phyloP scores from a whole-genome alignment of 2,113 vertebrate genomes.

The Clupea harengus region DNA sequence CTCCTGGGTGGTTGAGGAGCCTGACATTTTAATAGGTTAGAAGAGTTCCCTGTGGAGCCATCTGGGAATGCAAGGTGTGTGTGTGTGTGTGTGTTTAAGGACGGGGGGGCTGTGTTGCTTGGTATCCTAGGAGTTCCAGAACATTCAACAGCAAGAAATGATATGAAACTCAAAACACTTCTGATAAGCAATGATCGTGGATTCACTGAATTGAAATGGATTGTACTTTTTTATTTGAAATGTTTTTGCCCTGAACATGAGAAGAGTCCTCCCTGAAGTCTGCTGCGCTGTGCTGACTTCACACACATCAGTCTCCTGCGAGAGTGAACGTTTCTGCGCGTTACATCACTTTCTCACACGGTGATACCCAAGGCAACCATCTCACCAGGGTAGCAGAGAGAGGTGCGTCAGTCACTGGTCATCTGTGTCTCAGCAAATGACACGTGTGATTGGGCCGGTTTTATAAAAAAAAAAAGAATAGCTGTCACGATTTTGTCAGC shows the following conservation, averaged over 20 bases:
- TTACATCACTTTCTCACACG: neutral
- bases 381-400: neutral
- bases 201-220: neutral
- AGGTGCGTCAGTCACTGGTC: too few species aligned
- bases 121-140: neutral
- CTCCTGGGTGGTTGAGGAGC: neutral
- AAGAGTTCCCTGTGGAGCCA: neutral
- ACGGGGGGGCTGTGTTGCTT: neutral
- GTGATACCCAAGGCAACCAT: neutral
- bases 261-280: neutral
- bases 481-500: neutral
- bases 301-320: neutral
- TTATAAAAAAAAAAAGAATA: neutral
- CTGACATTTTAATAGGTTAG: conserved; percentile 39
- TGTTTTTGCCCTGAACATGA: neutral
- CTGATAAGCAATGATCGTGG: neutral
- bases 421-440: neutral
- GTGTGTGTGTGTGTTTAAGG: neutral
- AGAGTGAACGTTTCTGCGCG: neutral
- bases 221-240: neutral
- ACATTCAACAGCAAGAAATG: neutral
- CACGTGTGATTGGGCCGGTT: neutral
- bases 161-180: neutral
- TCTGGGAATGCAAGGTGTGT: neutral
- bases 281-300: neutral